phyloP scores from a whole-genome alignment of 2,113 vertebrate species.

The Pachycephala philippinensis region DNA sequence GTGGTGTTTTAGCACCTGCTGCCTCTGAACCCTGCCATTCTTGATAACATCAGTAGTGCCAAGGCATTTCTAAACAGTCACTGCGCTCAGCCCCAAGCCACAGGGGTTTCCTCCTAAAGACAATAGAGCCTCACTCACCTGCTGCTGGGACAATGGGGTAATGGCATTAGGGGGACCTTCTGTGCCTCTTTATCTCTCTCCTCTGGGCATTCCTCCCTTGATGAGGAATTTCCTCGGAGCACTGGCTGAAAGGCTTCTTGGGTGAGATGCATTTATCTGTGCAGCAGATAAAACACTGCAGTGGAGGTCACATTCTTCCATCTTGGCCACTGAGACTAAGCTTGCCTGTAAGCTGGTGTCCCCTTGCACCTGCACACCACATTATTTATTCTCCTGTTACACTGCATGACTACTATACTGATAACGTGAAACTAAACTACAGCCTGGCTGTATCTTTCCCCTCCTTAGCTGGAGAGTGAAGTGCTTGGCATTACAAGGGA shows the following conservation, averaged over 20 bases:
- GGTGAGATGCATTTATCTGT: neutral
- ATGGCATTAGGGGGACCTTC: neutral
- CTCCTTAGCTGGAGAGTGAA: neutral
- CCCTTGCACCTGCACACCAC: neutral
- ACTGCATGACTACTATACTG: neutral
- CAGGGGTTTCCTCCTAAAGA: neutral
- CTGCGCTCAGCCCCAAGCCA: neutral
- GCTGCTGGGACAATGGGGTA: neutral
- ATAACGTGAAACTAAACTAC: neutral
- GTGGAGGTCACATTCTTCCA: slow-evolving; percentile 10
- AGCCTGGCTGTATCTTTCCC: neutral
- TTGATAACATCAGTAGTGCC: neutral
- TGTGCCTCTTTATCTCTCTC: slow-evolving; percentile 6
- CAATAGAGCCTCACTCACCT: neutral
- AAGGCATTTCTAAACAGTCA: neutral
- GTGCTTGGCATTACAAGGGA: neutral
- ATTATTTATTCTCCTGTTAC: neutral
- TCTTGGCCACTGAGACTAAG: neutral
- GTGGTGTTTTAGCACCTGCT: neutral
- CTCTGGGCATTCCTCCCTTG: slow-evolving; percentile 10
- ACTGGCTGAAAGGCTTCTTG: neutral
- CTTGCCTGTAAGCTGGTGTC: neutral
- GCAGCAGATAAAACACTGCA: slow-evolving; percentile 2
- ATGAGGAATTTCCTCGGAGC: slow-evolving; percentile 41
- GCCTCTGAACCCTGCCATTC: neutral